Conservation (phyloP, 2,888 invertebrate species). For the Troilus luridus region DNA sequence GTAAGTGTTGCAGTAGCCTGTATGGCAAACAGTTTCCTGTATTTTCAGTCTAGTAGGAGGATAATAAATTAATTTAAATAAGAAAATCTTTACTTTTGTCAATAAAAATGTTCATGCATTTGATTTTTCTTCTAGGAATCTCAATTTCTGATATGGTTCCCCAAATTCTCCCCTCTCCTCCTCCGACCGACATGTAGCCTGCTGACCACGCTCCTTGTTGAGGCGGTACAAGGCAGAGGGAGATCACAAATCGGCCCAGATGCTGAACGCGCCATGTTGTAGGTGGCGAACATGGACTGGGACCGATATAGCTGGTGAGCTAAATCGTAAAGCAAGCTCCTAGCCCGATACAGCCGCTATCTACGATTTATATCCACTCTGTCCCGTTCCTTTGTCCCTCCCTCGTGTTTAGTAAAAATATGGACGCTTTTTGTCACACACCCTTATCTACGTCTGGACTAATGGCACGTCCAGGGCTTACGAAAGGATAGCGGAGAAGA, state of each 20-base stretch:
- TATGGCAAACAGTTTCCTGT: too few relatives aligned
- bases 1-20: too few relatives aligned
- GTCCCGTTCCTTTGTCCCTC: not conserved
- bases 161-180: not conserved
- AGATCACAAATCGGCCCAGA: conserved; percentile 43
- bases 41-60: too few relatives aligned
- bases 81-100: too few relatives aligned
- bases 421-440: conserved; percentile 29
- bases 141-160: not conserved
- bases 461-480: not conserved
- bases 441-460: conserved; percentile 13
- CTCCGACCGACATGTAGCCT: not conserved
- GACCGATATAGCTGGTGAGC: conserved; percentile 13
- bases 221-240: conserved; percentile 46
- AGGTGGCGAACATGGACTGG: conserved; percentile 38
- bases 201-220: not conserved
- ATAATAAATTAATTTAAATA: too few relatives aligned
- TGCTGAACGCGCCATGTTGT: conserved; percentile 43
- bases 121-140: not conserved
- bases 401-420: conserved; percentile 11
- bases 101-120: too few relatives aligned
- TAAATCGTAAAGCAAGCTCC: not conserved
- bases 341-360: conserved; percentile 47
- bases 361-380: conserved; percentile 4
- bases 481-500: not conserved